Base-by-base conservation (phyloP, 2,888 invertebrate genomes). In the Aethes cnicana region DNA sequence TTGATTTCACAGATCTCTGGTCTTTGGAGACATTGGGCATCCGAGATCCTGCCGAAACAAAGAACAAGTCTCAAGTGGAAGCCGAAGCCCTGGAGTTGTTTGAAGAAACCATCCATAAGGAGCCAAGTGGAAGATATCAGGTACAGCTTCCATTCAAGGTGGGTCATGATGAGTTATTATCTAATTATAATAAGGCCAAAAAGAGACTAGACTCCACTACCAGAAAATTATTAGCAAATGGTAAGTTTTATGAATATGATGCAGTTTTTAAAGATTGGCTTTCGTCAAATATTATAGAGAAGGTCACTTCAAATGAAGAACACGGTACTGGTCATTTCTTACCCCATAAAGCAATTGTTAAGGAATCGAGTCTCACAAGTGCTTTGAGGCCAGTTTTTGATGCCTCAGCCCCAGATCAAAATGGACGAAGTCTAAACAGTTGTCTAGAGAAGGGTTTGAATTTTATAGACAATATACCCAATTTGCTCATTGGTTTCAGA, bases 291-390 rank as follows among this genome's bases (percentile, higher is more conserved):
- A 36, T 53, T 3, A 35, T 41, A 7, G 42, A 53, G 9, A 8
- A 20, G 7, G 21, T 28, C 1, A 11, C 9, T 8, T 11, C n/a
- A 2, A 1, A 35, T 7, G 41, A 32, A 1, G 17, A 26, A 8
- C 8, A 20, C 17, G n/a, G 35, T 7, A 32, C 8, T 9, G 49
- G 41, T 7, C 53, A 48, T 18, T 55, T 41, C 25, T 16, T 56
- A 12, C 43, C 54, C 3, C 54, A 54, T 14, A 8, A 28, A 9
- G 32, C 47, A 5, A 48, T 57, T 1, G 25, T 33, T 1, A 55
- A 56, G 36, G 33, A 47, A n/a, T 14, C 42, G 1, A 56, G 54
- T 32, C 14, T 35, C 3, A 56, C 56, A 1, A 53, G 18, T n/a
- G 36, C 17, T 14, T 3, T 56, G 2, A 18, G 56, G n/a, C 55